Conservation (phyloP, 2,888 invertebrate species). For the Chymomyza amoena region DNA sequence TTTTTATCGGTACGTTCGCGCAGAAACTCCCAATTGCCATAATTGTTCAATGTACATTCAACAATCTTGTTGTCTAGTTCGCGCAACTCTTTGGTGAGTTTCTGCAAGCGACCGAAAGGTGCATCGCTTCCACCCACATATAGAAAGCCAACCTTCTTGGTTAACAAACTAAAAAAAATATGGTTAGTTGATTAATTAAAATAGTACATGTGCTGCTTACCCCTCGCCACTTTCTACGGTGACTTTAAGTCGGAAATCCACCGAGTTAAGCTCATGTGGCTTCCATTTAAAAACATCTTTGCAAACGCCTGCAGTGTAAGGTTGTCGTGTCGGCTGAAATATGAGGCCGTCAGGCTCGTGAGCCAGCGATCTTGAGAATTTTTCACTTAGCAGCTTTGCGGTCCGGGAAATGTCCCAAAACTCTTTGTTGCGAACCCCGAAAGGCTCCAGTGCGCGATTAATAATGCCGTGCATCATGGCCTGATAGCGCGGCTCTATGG, state of each 20-base stretch:
- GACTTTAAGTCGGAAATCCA: conserved; percentile 95
- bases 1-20: conserved; percentile 97
- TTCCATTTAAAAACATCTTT: conserved; percentile 97
- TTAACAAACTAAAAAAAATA: conserved; percentile 82
- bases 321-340: conserved; percentile 95
- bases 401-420: conserved; percentile 93
- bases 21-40: conserved; percentile 93
- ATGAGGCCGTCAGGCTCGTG: conserved; percentile 99
- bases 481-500: conserved; percentile 80
- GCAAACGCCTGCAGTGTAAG: conserved; percentile 91
- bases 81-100: conserved; percentile 87
- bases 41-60: conserved; percentile 91
- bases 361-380: conserved; percentile 89
- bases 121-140: conserved; percentile 86
- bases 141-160: conserved; percentile 85
- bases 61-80: conserved; percentile 95
- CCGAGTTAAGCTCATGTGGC: conserved; percentile 94
- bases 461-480: conserved; percentile 90
- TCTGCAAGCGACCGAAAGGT: conserved; percentile 86
- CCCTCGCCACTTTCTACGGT: conserved; percentile 85
- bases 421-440: conserved; percentile 92
- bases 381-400: conserved; percentile 86
- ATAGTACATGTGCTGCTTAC: conserved; percentile 79
- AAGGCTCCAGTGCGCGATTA: conserved; percentile 89
- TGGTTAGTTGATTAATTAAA: neutral